Evolutionary conservation across 2,888 invertebrate genomes (phyloP).

Genomic region (Brenthis ino): DNA sequence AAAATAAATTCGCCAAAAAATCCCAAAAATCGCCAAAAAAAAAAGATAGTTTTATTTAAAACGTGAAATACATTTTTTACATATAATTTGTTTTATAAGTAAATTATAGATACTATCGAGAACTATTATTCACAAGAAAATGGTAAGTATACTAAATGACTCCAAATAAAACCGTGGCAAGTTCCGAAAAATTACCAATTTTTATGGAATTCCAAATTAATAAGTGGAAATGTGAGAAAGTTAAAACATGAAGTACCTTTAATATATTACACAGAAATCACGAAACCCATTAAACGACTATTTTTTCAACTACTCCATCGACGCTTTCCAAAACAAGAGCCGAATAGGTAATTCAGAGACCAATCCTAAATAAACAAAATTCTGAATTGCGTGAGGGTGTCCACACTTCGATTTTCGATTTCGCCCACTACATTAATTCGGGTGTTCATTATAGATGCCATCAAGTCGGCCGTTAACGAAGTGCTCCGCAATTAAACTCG

Average conservation of each 20-base stretch:
- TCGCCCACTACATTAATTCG: slow-evolving; percentile 81
- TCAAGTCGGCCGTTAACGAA: slow-evolving; percentile 80
- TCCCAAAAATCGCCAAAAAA: too few relatives aligned
- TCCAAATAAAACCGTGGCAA: too few relatives aligned
- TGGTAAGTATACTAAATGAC: too few relatives aligned
- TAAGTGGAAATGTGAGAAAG: too few relatives aligned
- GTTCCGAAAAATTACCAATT: too few relatives aligned
- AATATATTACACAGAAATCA: background rate
- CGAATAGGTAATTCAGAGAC: slow-evolving; percentile 56
- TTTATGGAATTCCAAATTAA: too few relatives aligned
- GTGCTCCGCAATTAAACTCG: slow-evolving; percentile 81
- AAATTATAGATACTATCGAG: too few relatives aligned
- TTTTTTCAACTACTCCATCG: slow-evolving; percentile 29
- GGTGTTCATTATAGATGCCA: slow-evolving; percentile 82
- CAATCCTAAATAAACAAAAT: slow-evolving; percentile 77
- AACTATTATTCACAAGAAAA: too few relatives aligned
- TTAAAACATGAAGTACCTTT: background rate
- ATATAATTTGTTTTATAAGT: too few relatives aligned
- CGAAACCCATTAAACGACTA: background rate
- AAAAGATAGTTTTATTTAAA: too few relatives aligned
- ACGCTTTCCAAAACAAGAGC: slow-evolving; percentile 43
- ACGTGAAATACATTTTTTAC: too few relatives aligned
- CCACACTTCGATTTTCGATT: slow-evolving; percentile 78
- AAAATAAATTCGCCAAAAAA: too few relatives aligned
- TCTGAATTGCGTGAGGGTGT: slow-evolving; percentile 60